Percentiles rank a stretch among this genome's conserved stretches.
These are phyloP conservation scores for Aphidius colemani DNA, from an alignment of 2,888 invertebrate species.

Conservation along the genomic window DNA sequence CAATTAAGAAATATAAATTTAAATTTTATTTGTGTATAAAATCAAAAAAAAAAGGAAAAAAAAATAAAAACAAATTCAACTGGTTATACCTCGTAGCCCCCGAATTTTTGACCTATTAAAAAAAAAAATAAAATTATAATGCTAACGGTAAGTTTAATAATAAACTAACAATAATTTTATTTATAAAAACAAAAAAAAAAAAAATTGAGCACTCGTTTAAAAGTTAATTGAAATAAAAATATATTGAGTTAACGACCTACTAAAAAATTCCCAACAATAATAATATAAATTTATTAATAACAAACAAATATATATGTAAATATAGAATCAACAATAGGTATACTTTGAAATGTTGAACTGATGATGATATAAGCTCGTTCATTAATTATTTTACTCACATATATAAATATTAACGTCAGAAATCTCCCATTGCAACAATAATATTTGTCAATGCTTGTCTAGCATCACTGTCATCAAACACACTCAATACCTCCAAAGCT, in stretches of 20 bases:
- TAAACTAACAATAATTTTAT: too few species aligned
- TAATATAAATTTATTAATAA: conserved; percentile 6
- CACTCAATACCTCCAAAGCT: conserved; percentile 75
- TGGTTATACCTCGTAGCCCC: too few species aligned
- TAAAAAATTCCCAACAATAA: conserved; percentile 1
- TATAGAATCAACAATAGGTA: conserved; percentile 28
- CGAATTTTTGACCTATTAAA: not conserved
- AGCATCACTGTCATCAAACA: conserved; percentile 81
- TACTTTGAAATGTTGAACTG: conserved; percentile 12
- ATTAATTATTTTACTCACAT: conserved; percentile 20
- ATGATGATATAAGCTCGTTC: conserved; percentile 1
- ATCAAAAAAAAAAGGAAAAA: too few species aligned
- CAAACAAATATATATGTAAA: conserved; percentile 22
- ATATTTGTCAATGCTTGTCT: conserved; percentile 85
- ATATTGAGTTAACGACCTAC: not conserved
- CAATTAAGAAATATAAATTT: too few species aligned
- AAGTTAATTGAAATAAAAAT: too few species aligned
- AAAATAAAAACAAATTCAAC: too few species aligned
- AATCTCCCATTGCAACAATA: conserved; percentile 81
- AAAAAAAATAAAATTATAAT: not conserved
- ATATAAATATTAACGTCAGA: conserved; percentile 45
- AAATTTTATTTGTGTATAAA: too few species aligned
- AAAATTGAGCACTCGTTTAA: too few species aligned
- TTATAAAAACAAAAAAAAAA: too few species aligned
- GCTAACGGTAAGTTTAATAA: too few species aligned